phyloP scores from a whole-genome alignment of 2,113 vertebrate species.

The Vanacampus margaritifer region DNA sequence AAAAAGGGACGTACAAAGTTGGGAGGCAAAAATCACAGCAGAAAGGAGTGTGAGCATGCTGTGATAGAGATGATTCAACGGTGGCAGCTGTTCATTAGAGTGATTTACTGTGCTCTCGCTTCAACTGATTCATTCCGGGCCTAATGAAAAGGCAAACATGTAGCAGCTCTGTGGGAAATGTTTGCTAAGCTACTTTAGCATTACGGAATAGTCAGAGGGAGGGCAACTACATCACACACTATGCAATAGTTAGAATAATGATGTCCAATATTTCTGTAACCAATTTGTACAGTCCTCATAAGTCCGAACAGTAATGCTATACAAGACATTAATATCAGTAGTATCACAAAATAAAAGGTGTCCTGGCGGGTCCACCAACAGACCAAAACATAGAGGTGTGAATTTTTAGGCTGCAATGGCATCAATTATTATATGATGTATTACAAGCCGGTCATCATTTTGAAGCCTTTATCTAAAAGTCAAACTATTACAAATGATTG shows the following conservation, averaged over 20 bases:
- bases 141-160: conserved; percentile 2
- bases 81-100: conserved; percentile 1
- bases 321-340: too few species aligned
- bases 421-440: too few species aligned
- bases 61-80: background rate
- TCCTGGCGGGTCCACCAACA: too few species aligned
- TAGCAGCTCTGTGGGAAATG: background rate
- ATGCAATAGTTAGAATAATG: background rate
- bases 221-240: background rate
- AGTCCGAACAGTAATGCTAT: too few species aligned
- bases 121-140: background rate
- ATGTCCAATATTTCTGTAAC: too few species aligned
- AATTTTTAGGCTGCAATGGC: too few species aligned
- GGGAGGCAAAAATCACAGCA: background rate
- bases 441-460: too few species aligned
- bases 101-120: background rate
- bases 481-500: background rate
- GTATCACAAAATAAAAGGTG: too few species aligned
- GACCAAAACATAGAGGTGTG: too few species aligned
- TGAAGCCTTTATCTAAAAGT: background rate
- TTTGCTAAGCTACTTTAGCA: background rate
- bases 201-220: background rate
- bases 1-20: background rate
- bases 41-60: background rate
- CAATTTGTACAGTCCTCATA: too few species aligned